These are phyloP conservation scores for Sesamia inferens DNA, from an alignment of 2,888 invertebrate genomes.

Conservation along the genomic window DNA sequence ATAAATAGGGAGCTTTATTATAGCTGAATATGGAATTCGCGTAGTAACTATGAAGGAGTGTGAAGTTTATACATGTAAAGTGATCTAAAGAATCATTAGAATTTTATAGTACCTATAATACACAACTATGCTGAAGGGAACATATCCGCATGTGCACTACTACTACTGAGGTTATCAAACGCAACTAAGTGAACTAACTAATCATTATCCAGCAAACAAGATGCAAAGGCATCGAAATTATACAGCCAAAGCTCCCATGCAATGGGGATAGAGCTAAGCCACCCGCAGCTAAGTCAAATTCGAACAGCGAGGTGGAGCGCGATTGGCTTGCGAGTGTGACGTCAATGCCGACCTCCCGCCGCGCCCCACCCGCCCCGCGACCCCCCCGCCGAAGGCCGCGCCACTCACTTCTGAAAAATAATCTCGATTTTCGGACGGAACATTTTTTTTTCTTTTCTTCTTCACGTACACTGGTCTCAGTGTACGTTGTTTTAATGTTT, in stretches of 20 bases:
- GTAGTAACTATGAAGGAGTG: conserved; percentile 10
- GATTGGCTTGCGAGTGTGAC: conserved; percentile 85
- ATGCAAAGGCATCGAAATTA: conserved; percentile 70
- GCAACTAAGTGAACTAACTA: conserved; percentile 51
- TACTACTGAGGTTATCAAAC: conserved; percentile 57
- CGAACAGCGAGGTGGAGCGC: conserved; percentile 76
- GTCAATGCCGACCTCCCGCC: conserved; percentile 88
- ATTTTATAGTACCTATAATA: not conserved
- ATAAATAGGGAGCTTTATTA: conserved; percentile 39
- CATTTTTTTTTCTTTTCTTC: conserved; percentile 70
- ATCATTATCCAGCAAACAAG: conserved; percentile 67
- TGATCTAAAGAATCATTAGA: not conserved
- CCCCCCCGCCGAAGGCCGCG: conserved; percentile 81
- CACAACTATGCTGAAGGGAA: not conserved
- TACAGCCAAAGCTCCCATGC: conserved; percentile 73
- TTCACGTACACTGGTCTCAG: conserved; percentile 56
- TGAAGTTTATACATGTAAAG: not conserved
- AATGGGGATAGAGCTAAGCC: conserved; percentile 76
- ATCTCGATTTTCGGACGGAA: conserved; percentile 84
- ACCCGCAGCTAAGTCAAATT: conserved; percentile 81
- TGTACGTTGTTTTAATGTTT: conserved; percentile 68
- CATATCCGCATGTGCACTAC: not conserved
- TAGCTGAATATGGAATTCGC: not conserved
- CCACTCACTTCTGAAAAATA: conserved; percentile 85
- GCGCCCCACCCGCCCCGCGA: conserved; percentile 72